Evolutionary conservation across 2,113 vertebrate species (phyloP).

Genomic region (Pachycephala philippinensis): DNA sequence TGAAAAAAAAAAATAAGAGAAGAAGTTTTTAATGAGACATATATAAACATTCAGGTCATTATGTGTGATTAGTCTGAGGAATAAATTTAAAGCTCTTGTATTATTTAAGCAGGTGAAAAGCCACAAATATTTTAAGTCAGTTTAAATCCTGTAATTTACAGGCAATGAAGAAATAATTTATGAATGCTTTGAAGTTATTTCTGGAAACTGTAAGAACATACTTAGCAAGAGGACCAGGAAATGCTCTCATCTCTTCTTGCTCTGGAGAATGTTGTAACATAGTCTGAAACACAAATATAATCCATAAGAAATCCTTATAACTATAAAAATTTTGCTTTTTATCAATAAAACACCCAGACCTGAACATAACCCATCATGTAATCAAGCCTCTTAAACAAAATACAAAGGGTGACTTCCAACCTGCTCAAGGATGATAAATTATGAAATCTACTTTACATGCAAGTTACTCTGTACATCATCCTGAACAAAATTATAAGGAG

Average conservation of each 20-base stretch:
- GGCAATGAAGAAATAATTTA: neutral
- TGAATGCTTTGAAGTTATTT: neutral
- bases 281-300: conserved; percentile 66
- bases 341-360: neutral
- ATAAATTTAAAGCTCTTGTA: neutral
- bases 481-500: neutral
- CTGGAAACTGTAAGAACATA: conserved; percentile 57
- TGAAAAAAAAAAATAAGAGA: neutral
- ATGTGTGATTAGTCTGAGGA: neutral
- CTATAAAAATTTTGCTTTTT: neutral
- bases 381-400: neutral
- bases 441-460: neutral
- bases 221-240: conserved; percentile 94
- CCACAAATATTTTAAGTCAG: neutral
- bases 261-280: conserved; percentile 86
- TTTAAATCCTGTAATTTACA: neutral
- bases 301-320: neutral
- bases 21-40: neutral
- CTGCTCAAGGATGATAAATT: neutral
- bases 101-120: neutral
- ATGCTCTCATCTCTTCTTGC: conserved; percentile 86
- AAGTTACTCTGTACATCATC: neutral
- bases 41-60: neutral
- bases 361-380: neutral
- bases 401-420: neutral